Evolutionary conservation across 2,888 invertebrate genomes (phyloP), one percentile per base, ranked within the genome.

Genomic region (Scaptomyza cyrtandrae): DNA sequence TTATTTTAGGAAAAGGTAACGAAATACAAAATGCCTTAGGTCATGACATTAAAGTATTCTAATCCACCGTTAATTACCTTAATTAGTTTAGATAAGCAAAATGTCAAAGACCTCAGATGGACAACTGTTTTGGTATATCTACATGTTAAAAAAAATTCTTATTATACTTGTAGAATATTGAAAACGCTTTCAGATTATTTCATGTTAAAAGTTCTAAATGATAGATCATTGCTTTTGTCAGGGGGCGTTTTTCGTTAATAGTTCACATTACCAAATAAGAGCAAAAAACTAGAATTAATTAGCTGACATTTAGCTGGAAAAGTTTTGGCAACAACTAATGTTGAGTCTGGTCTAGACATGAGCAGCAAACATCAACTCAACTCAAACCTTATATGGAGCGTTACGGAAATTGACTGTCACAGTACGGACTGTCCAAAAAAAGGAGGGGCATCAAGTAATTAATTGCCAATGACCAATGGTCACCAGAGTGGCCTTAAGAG

Each of bases 361-460:
- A 57, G 43, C 37, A 45, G 33, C 46, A 58, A 24, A 27, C 48
- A 67, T 43, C 43, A 39, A 27, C 27, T 31, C 45, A 2, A 19
- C 27, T 31, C 45, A 2, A 19, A 11, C 81, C 87, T 59, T 72
- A 54, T 72, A 66, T 16, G 72, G 81, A 33, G 10, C 13, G 55
- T 29, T 62, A 43, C 86, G 86, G 84, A 86, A 83, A 86, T 64
- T 71, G 62, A 65, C 50, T 48, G 66, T 49, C 52, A 29, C 58
- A 45, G 54, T 48, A 31, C 53, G 49, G 56, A 43, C 56, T 14
- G 54, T 9, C 67, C 67, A 41, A 60, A 60, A 54, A 61, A 29
- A 33, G 19, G 57, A 57, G 19, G 31, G 19, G 13, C 41, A 1
- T 19, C 35, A 4, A 29, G 10, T 55, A 57, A 64, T 75, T 71